Percentiles rank a stretch among this genome's conserved stretches.
phyloP scores from a whole-genome alignment of 2,888 invertebrate genomes.

The Apamea crenata region DNA sequence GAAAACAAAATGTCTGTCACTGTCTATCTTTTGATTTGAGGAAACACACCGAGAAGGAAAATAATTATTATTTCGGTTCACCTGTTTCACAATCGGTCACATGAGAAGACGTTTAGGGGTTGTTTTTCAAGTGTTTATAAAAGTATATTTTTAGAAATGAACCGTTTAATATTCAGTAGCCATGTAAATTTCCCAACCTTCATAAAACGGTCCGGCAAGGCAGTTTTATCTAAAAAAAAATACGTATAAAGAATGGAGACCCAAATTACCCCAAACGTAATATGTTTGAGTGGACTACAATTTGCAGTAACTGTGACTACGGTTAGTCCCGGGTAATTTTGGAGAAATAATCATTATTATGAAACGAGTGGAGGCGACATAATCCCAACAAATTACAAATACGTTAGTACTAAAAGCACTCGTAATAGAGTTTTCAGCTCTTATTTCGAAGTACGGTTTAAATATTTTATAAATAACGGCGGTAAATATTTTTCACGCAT shows the following conservation, averaged over 20 bases:
- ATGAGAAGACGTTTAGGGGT: slow-evolving; percentile 3
- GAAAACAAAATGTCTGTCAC: slow-evolving; percentile 57
- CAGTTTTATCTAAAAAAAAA: neutral
- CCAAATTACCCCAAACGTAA: slow-evolving; percentile 23
- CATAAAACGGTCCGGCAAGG: neutral
- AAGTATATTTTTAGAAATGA: neutral
- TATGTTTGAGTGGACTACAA: slow-evolving; percentile 36
- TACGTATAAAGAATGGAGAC: neutral
- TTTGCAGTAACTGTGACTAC: slow-evolving; percentile 14
- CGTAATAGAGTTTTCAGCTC: slow-evolving; percentile 4
- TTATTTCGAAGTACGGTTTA: neutral
- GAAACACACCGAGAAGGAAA: slow-evolving; percentile 27
- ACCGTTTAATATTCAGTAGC: neutral
- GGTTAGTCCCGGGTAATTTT: slow-evolving; percentile 18
- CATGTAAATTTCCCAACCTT: neutral
- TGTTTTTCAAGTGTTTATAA: neutral
- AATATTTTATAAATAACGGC: slow-evolving; percentile 5
- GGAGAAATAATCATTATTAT: slow-evolving; percentile 16
- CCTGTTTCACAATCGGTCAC: slow-evolving; percentile 39
- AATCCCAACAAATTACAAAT: slow-evolving; percentile 24
- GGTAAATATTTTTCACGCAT: slow-evolving; percentile 15
- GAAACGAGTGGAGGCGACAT: slow-evolving; percentile 14
- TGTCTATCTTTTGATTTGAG: slow-evolving; percentile 42
- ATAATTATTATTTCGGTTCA: slow-evolving; percentile 40
- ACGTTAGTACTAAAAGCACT: slow-evolving; percentile 18